Base-by-base conservation (phyloP, 2,888 invertebrate genomes). In the Phyllotreta striolata region DNA sequence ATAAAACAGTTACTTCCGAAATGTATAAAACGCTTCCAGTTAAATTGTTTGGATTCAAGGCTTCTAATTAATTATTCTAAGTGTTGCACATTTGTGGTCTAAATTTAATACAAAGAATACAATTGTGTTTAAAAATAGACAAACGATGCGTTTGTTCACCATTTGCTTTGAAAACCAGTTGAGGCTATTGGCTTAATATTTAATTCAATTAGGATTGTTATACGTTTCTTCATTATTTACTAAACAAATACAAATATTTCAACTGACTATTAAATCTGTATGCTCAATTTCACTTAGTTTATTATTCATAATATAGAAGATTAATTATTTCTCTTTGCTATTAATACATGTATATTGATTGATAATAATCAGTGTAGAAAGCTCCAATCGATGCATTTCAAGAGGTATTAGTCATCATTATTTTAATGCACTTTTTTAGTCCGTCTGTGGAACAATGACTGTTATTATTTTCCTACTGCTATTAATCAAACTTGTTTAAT, bases 401-500 rank as follows among this genome's bases (percentile, higher is more conserved):
- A 44, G 14, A 44, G 14, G 14, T 12, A n/a, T n/a, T 44, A 44
- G 44, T 7, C 43, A 55, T 13, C 55, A 35, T 44, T 52, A 57
- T 34, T 44, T 44, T 43, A 35, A 44, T 44, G 43, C 13, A 34
- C 43, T 44, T 56, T 44, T 44, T 56, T 10, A 5, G 10, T 12
- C 10, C 24, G 9, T 6, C 40, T 51, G 13, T 49, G n/a, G 35
- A 49, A 59, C 59, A 59, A 59, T 59, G 38, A 12, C 34, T 44
- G 60, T 60, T 55, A 49, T 62, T 68, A 66, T 68, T 67, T 67
- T 52, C 38, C 40, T 52, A 44, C 14, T 9, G 24, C 59, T 52
- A 70, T 72, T 72, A 72, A 72, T 72, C 72, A 70, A 72, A 70
- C 56, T 63, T 70, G 66, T 62, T 67, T 70, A 64, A 69, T 67